These are phyloP conservation scores for Leptinotarsa tumamoca DNA, from an alignment of 2,888 invertebrate genomes.

Conservation along the genomic window DNA sequence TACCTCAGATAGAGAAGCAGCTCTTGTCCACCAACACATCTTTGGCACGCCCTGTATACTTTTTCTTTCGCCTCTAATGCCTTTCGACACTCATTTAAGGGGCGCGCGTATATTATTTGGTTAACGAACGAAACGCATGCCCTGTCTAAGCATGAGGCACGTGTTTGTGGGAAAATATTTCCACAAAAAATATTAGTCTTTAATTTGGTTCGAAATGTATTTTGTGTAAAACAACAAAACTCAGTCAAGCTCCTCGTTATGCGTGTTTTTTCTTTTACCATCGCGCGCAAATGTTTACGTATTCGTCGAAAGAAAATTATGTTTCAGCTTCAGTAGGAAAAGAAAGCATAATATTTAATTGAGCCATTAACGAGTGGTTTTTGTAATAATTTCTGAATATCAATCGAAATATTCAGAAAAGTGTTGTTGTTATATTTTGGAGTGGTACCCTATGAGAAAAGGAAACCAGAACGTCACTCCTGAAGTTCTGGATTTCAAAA, in stretches of 20 bases:
- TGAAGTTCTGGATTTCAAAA: too few relatives aligned
- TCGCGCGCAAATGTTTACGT: conserved; percentile 14
- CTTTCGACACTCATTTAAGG: conserved; percentile 15
- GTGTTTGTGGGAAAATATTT: conserved; percentile 61
- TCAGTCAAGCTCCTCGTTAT: conserved; percentile 27
- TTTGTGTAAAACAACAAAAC: conserved; percentile 65
- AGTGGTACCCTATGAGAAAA: too few relatives aligned
- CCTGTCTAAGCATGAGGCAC: conserved; percentile 62
- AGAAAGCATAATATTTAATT: conserved; percentile 5
- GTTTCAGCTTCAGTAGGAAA: not conserved
- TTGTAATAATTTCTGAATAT: not conserved
- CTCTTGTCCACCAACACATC: too few relatives aligned
- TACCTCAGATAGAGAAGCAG: too few relatives aligned
- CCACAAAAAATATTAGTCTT: conserved; percentile 67
- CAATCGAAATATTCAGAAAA: not conserved
- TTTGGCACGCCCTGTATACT: too few relatives aligned
- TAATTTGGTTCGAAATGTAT: conserved; percentile 65
- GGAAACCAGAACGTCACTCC: too few relatives aligned
- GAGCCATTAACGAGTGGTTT: not conserved
- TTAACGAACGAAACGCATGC: conserved; percentile 48
- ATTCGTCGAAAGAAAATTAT: not conserved
- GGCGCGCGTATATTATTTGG: conserved; percentile 50
- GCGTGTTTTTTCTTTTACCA: conserved; percentile 34
- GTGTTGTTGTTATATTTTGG: too few relatives aligned
- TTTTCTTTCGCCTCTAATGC: not conserved